Evolutionary conservation across 2,888 invertebrate species (phyloP), one percentile per base, ranked within the genome.

Genomic region (Hyalella azteca): DNA sequence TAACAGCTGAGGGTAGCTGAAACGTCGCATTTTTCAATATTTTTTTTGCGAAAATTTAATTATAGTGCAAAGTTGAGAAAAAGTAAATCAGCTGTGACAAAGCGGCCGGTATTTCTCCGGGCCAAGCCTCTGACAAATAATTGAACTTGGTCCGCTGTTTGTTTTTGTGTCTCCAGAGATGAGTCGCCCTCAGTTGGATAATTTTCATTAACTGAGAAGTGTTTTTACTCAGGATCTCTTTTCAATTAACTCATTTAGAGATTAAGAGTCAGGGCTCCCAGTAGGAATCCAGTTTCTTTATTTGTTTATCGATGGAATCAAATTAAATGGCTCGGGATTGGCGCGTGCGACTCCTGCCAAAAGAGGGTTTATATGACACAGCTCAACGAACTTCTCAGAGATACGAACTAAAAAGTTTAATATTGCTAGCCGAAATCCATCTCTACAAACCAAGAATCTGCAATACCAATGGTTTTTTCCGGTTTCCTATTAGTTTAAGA

Each of bases 201-300:
- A 36, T 66, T 66, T 36, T 66, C 66, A 66, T 66, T 66, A 66
- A 66, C 66, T 66, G 36, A 29, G 36, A 66, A 36, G 32, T 36
- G 29, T 19, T 66, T 66, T 66, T 66, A 36, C 66, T 7, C 29
- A 15, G 39, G 29, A n/a, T 32, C 19, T 32, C 29, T 29, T 66
- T 66, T 66, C 36, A 66, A 66, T 66, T 66, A 66, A 66, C 66
- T 66, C 66, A 66, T 66, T 66, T 66, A 36, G 66, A 66, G 66
- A 66, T 66, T 66, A 66, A 66, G 36, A 66, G 39, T 66, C 32
- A 36, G 32, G 66, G 22, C 29, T 11, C 19, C 66, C 15, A 32
- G 3, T 32, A 36, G 66, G 66, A 32, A 29, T 66, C 36, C 32
- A 15, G 66, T 36, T 32, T 66, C 39, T 66, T 66, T 66, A 66